Evolutionary conservation across 2,797 vertebrate genomes (phyloP).

Genomic region (Numenius phaeopus): DNA sequence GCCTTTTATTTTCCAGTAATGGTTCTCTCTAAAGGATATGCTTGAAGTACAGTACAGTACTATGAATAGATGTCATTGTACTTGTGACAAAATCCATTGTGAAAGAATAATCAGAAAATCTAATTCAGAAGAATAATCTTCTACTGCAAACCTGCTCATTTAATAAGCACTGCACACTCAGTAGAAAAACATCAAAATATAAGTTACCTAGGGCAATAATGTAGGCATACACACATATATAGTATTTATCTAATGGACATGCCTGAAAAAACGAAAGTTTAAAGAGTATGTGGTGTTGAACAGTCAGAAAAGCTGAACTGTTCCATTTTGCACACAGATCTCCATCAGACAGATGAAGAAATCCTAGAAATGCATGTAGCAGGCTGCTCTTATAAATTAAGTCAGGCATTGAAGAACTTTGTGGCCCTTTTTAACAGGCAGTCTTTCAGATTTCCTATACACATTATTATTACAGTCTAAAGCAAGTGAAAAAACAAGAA

Average conservation of each 20-base stretch:
- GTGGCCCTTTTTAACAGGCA: not conserved
- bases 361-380: not conserved
- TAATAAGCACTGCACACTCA: not conserved
- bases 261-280: not conserved
- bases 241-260: not conserved
- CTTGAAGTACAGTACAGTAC: not conserved
- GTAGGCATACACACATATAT: accelerated
- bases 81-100: not conserved
- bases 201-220: not conserved
- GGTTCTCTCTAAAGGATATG: not conserved
- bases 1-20: not conserved
- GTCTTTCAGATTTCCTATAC: not conserved
- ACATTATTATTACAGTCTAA: not conserved
- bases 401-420: not conserved
- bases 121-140: not conserved
- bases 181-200: not conserved
- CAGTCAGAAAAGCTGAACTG: not conserved
- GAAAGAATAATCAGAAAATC: not conserved
- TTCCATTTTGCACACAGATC: not conserved
- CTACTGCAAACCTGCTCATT: not conserved
- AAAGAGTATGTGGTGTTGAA: not conserved
- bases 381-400: not conserved
- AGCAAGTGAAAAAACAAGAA: not conserved
- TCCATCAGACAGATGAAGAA: not conserved
- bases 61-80: not conserved